Evolutionary conservation across 2,113 vertebrate species (phyloP), one percentile per base, ranked within the genome.

Genomic region (Merops nubicus): DNA sequence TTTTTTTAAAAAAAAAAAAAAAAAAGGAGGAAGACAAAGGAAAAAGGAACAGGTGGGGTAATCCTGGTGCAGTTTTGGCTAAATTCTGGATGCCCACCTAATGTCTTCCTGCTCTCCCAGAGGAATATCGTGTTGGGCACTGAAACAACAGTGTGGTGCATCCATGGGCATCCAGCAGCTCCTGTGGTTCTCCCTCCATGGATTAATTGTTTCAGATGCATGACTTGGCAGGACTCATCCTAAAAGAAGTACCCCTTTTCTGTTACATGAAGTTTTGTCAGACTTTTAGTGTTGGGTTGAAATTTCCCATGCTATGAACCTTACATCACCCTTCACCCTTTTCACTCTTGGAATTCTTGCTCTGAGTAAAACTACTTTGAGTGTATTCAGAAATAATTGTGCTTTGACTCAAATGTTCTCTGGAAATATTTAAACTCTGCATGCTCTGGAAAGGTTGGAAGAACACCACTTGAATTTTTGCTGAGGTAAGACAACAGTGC

Each of bases 1-100:
- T n/a, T n/a, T n/a, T n/a, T n/a, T n/a, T n/a, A n/a, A n/a, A 15
- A 1, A 1, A 0, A 10, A 6, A 4, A n/a, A 4, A 8, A 5
- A 31, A 3, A 51, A 51, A 51, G 47, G 15, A 12, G 47, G 47
- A 15, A 28, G 14, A 51, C 9, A 5, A 5, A 25, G 40, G 21
- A 14, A 79, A 73, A 31, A 4, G 33, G 54, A 77, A 84, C 80
- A 50, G 45, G 9, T 5, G 50, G n/a, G 80, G 12, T 31, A 81
- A 4, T 18, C 14, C 48, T 5, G 8, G 1, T 20, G 34, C 60
- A 22, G 25, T 56, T 67, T 40, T 84, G 54, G 64, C 36, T 4
- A 0, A 11, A 11, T 6, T 14, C 43, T 85, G 48, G 13, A 42
- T 4, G 8, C 68, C 51, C 38, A 50, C 59, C 72, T 53, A 11